Evolutionary conservation across 2,888 invertebrate genomes (phyloP).

Genomic region (Chloromyia formosa): DNA sequence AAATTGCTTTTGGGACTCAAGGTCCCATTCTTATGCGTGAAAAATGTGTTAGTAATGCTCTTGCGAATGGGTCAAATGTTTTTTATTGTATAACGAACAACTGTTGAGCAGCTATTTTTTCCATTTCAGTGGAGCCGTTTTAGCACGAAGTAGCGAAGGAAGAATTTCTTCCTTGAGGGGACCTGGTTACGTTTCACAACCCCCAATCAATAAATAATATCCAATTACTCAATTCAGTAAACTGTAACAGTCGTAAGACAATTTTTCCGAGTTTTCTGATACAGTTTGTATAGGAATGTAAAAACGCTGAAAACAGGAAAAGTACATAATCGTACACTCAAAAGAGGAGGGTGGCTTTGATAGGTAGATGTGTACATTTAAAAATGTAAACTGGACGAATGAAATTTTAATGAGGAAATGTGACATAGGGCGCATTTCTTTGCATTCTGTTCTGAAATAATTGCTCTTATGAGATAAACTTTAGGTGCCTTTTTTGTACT

Average conservation of each 20-base stretch:
- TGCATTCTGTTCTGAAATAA: too few relatives aligned
- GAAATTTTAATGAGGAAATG: too few relatives aligned
- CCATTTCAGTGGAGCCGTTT: not conserved
- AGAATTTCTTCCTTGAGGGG: not conserved
- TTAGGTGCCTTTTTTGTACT: too few relatives aligned
- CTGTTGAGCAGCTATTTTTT: not conserved
- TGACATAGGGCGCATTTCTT: too few relatives aligned
- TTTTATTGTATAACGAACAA: not conserved
- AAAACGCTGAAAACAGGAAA: too few relatives aligned
- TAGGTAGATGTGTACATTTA: too few relatives aligned
- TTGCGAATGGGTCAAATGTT: not conserved
- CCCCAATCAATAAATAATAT: constrained; percentile 38
- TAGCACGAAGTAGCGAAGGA: not conserved
- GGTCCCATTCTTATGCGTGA: not conserved
- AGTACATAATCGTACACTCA: too few relatives aligned
- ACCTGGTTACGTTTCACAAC: not conserved
- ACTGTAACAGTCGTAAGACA: not conserved
- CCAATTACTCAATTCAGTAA: constrained; percentile 29
- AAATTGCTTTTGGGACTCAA: constrained; percentile 6
- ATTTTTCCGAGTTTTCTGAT: constrained; percentile 2
- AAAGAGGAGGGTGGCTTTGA: too few relatives aligned
- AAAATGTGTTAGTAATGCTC: not conserved
- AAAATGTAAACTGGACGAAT: too few relatives aligned
- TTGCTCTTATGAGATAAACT: too few relatives aligned
- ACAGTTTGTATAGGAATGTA: too few relatives aligned